Evolutionary conservation across 2,888 invertebrate genomes (phyloP), one percentile per base, ranked within the genome.

Genomic region (Pristionchus mayeri): DNA sequence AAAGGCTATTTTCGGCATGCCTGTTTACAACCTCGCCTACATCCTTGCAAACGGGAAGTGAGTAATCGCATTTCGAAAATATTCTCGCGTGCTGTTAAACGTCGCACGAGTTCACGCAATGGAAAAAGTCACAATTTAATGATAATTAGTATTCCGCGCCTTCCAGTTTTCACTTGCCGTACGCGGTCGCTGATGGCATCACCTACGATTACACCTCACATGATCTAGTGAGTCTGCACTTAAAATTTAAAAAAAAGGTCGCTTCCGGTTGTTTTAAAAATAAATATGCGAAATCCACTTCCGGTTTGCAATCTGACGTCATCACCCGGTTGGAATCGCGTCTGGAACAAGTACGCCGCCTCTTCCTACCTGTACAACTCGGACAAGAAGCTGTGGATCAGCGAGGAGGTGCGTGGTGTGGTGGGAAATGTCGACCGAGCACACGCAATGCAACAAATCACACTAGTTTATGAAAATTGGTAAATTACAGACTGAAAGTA

Each of bases 11-110:
- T 94, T 97, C 0, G 97, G 97, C 0, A 94, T 97, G 90, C 97
- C 97, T 7, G 96, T 96, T 0, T 97, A 96, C 93, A 97, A 96
- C 0, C 96, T 96, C 92, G 95, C 95, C 4, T 96, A 95, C 91
- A 95, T 94, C 57, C 94, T 97, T 79, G 94, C 95, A 0, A 96
- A 54, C 37, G 67, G 83, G 18, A 71, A 52, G 83, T 83, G 24
- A 37, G 60, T 81, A 18, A 54, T n/a, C n/a, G 4, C 37, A 18
- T 30, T n/a, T n/a, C n/a, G n/a, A n/a, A n/a, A n/a, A n/a, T n/a
- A n/a, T n/a, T n/a, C n/a, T n/a, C n/a, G 7, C 30, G 50, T 50
- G 50, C 21, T 2, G n/a, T 13, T 13, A 50, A 50, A 50, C 50
- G 50, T 50, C 50, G 50, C 13, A 50, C 2, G 13, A 4, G 2